phyloP scores from a whole-genome alignment of 2,113 vertebrate genomes.

The Excalfactoria chinensis region DNA sequence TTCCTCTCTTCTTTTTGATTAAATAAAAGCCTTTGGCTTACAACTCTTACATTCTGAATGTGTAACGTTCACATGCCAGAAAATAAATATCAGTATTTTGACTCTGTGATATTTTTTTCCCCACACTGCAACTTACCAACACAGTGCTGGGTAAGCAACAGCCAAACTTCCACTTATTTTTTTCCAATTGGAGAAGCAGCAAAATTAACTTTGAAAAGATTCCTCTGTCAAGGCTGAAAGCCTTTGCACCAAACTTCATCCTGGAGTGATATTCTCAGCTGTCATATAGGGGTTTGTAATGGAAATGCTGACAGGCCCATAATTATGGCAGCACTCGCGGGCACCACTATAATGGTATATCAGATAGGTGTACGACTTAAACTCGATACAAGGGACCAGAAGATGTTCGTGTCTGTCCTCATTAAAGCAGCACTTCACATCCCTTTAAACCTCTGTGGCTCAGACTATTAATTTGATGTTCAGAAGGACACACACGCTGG shows the following conservation, averaged over 20 bases:
- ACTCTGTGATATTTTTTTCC: background rate
- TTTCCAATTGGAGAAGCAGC: conserved; percentile 17
- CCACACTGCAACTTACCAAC: background rate
- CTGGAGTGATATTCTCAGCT: conserved; percentile 66
- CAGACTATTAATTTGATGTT: conserved; percentile 11
- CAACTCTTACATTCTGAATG: conserved; percentile 11
- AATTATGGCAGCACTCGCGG: conserved; percentile 55
- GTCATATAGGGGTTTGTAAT: conserved; percentile 57
- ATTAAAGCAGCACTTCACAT: conserved; percentile 47
- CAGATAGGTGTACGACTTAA: conserved; percentile 55
- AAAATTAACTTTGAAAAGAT: conserved; percentile 47
- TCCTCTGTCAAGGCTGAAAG: conserved; percentile 30
- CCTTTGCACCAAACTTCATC: conserved; percentile 52
- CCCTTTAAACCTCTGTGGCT: conserved; percentile 37
- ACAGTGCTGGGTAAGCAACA: background rate
- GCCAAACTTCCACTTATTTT: conserved; percentile 1
- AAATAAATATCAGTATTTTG: conserved; percentile 43
- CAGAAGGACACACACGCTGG: background rate
- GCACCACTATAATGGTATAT: conserved; percentile 60
- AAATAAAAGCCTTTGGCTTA: conserved; percentile 15
- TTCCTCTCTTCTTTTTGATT: background rate
- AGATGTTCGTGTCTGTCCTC: conserved; percentile 56
- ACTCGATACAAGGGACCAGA: conserved; percentile 28
- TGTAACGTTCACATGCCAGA: background rate
- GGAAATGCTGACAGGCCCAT: conserved; percentile 24